A percentile compares a stretch with the other conserved stretches of the same genome.
These are phyloP conservation scores for Spea hammondii DNA, from an alignment of 2,797 vertebrate species.

Conservation along the genomic window DNA sequence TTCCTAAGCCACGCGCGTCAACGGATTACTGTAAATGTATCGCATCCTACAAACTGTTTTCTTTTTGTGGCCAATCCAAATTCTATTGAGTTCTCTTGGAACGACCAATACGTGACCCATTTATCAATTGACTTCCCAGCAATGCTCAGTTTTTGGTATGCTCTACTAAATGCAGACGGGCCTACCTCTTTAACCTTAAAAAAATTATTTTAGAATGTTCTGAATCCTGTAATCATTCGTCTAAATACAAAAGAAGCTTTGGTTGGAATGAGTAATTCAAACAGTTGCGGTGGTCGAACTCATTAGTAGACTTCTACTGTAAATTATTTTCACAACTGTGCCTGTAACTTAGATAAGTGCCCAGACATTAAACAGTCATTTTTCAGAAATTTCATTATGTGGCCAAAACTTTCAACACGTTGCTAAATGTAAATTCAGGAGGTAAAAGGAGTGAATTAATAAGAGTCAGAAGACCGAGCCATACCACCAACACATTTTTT, in stretches of 20 bases:
- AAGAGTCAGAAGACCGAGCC: conserved; percentile 10
- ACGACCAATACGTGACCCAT: too few relatives aligned
- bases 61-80: too few relatives aligned
- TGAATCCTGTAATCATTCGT: not conserved
- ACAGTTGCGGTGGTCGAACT: conserved; percentile 13
- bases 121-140: not conserved
- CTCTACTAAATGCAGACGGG: not conserved
- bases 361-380: conserved; percentile 38
- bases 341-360: conserved; percentile 29
- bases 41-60: too few relatives aligned
- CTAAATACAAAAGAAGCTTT: not conserved
- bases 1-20: too few relatives aligned
- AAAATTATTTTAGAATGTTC: conserved; percentile 3
- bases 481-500: not conserved
- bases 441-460: conserved; percentile 10
- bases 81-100: too few relatives aligned
- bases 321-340: conserved; percentile 45
- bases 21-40: too few relatives aligned
- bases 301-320: conserved; percentile 29
- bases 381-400: conserved; percentile 29
- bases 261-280: conserved; percentile 25
- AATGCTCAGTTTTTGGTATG: not conserved
- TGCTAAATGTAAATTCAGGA: conserved; percentile 3
- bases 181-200: not conserved
- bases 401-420: conserved; percentile 37